A percentile compares a stretch with the other conserved stretches of the same genome.
phyloP scores from a whole-genome alignment of 2,888 invertebrate genomes.

The Hyposoter dolosus region DNA sequence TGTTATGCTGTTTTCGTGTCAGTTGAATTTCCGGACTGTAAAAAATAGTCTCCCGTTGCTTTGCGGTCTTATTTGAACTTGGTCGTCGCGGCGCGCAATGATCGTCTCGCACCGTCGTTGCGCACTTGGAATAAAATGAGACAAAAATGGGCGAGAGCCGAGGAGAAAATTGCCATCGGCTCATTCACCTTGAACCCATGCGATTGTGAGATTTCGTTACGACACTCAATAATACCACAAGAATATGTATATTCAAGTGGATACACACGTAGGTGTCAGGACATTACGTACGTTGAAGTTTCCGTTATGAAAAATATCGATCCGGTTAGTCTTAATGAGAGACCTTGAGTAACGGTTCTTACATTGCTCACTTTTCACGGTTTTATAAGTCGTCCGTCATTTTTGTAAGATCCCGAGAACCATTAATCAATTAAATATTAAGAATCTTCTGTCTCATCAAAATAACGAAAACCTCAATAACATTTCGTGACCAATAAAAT shows the following conservation, averaged over 20 bases:
- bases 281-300: conserved; percentile 21
- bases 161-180: background rate
- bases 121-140: background rate
- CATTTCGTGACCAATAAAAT: no score
- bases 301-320: conserved; percentile 60
- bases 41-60: background rate
- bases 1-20: background rate
- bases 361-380: conserved; percentile 52
- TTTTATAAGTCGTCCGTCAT: background rate
- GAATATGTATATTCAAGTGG: background rate
- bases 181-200: conserved; percentile 41
- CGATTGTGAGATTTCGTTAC: conserved; percentile 17
- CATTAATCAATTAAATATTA: background rate
- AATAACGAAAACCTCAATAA: no score
- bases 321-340: conserved; percentile 52
- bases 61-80: background rate
- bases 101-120: background rate
- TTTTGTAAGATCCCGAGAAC: background rate
- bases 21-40: background rate
- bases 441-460: no score
- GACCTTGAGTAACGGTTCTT: conserved; percentile 58
- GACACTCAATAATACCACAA: conserved; percentile 15
- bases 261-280: background rate
- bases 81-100: background rate
- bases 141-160: background rate